Evolutionary conservation across 2,888 invertebrate species (phyloP), one percentile per base, ranked within the genome.

Genomic region (Panorpa germanica): DNA sequence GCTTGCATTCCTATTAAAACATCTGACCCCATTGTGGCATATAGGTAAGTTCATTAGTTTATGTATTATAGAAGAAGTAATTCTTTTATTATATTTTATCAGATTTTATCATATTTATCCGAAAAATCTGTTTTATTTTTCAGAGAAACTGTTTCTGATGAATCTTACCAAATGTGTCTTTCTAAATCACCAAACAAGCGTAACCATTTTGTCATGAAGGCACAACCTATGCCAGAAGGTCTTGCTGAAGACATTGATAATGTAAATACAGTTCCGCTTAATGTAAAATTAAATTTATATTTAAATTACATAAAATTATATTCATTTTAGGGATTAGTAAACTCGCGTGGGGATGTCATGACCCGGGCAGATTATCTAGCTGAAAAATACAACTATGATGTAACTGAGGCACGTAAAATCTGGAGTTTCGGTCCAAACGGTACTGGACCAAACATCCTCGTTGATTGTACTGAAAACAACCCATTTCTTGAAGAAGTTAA

Each of bases 171-270:
- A 50, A 82, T 78, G 72, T 98, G 98, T 59, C 68, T 99, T 45
- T 91, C 95, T 39, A 99, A 99, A 64, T 99, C 98, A 4, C 96
- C 98, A 48, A 99, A 99, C 70, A 99, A 99, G 65, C 98, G 99
- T 68, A 99, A 99, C 63, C 77, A 98, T 62, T 65, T 96, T 39
- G 86, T 82, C 67, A 86, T 91, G 85, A 86, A 70, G 61, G 90
- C 95, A 28, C 61, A 66, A 37, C 96, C 96, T 32, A 83, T 99
- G 85, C 86, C 91, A 30, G 95, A 95, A 45, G 95, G 91, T 50
- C 67, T 98, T 34, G 69, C 96, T 28, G 93, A 95, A 52, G 96
- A 93, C 45, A 98, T 99, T 51, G 98, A 99, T 47, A 80, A 75
- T 41, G n/a, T n/a, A n/a, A n/a, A n/a, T n/a, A 74, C 73, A 50